phyloP scores from a whole-genome alignment of 2,888 invertebrate genomes.

The Ennomos fuscantarius region DNA sequence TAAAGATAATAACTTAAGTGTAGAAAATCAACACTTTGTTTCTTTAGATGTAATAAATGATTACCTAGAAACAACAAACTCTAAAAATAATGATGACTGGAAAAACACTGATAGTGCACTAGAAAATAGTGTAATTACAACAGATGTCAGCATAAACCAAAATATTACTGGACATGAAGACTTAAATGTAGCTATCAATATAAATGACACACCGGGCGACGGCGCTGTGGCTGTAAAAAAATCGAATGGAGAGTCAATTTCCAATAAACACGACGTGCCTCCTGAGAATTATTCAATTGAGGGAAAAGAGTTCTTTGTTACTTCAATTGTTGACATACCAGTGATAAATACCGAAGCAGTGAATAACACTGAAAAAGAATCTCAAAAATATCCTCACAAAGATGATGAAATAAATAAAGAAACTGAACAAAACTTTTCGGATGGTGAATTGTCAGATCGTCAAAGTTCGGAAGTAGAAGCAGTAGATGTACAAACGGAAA shows the following conservation, averaged over 20 bases:
- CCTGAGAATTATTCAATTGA: not conserved
- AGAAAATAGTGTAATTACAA: conserved; percentile 11
- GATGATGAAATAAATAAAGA: conserved; percentile 8
- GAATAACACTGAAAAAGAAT: conserved; percentile 6
- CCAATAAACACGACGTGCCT: not conserved
- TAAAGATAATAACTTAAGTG: not conserved
- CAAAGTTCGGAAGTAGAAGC: conserved; percentile 70
- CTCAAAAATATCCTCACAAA: conserved; percentile 3
- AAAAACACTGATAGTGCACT: too few species aligned
- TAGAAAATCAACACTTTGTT: not conserved
- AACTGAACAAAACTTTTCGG: conserved; percentile 31
- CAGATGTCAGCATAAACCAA: not conserved
- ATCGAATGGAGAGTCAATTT: not conserved
- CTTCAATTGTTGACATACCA: conserved; percentile 35
- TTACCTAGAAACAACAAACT: not conserved
- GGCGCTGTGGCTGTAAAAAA: not conserved
- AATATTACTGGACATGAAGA: not conserved
- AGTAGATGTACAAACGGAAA: conserved; percentile 69
- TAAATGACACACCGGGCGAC: not conserved
- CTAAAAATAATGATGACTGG: not conserved
- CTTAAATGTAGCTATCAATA: not conserved
- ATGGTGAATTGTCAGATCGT: conserved; percentile 59
- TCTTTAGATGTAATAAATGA: conserved; percentile 10
- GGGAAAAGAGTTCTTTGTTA: conserved; percentile 33
- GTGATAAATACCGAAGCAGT: conserved; percentile 9